Base-by-base conservation (phyloP, 2,888 invertebrate species). In the Falcaria lacertinaria region DNA sequence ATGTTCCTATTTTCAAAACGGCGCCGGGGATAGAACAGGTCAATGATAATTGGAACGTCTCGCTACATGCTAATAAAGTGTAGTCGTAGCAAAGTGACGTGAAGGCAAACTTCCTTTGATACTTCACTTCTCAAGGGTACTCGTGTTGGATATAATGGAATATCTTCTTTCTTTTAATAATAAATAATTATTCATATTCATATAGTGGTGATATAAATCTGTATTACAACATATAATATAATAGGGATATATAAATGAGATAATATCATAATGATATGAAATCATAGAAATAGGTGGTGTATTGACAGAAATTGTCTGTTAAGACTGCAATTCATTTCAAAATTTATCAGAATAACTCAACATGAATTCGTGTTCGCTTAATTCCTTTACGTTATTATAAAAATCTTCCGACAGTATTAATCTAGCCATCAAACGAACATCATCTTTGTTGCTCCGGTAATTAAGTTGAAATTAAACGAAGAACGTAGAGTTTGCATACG, bases 91-190 rank as follows among this genome's bases (percentile, higher is more conserved):
- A 64, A 69, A 71, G 68, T 71, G 75, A 76, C 69, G 70, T 69
- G 60, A 67, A 69, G 62, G 64, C 66, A 73, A 76, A 76, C 75
- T 73, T 72, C 72, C 73, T 71, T 74, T 74, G 70, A 73, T 73
- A 72, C 69, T 74, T 58, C 57, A 70, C 61, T 54, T 48, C 56
- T 66, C 54, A 59, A 66, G 67, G 57, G 60, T 52, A 39, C 61
- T 67, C 55, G 51, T 57, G 59, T 62, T 49, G 45, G 48, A 39
- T 57, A 48, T 67, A 65, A 64, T 69, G 60, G 57, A 66, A 61
- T 64, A 65, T 3, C 28, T 28, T 28, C 57, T 66, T 67, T 46
- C 56, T 59, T 53, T 43, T 44, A 40, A 50, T 45, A 64, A 54
- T 54, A n/a, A n/a, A 45, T 52, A 5, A 19, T 19, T 19, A 22